Conservation (phyloP, 2,797 vertebrate genomes). For the Silurus lanzhouensis region DNA sequence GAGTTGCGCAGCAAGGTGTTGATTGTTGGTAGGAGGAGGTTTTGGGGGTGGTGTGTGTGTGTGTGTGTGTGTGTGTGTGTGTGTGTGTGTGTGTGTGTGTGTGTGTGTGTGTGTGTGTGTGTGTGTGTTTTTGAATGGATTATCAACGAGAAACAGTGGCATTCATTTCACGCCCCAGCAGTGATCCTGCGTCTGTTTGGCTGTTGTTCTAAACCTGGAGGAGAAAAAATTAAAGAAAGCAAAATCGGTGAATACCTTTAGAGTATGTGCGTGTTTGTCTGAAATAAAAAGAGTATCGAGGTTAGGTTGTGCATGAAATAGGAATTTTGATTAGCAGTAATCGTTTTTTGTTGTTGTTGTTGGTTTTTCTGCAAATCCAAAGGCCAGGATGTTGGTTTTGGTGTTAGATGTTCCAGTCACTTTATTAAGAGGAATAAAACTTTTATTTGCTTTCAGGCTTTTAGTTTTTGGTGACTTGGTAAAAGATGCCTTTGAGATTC, state of each 20-base stretch:
- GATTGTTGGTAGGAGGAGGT: slow-evolving; percentile 40
- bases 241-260: slow-evolving; percentile 23
- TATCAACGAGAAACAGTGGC: slow-evolving; percentile 66
- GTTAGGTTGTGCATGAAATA: slow-evolving; percentile 7
- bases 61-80: no score
- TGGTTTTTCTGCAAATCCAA: not conserved
- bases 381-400: not conserved
- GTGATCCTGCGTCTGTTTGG: slow-evolving; percentile 39
- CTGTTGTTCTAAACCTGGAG: slow-evolving; percentile 41
- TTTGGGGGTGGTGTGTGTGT: slow-evolving; percentile 35
- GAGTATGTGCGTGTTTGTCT: slow-evolving; percentile 10
- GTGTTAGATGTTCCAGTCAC: not conserved
- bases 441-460: not conserved
- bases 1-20: slow-evolving; percentile 40
- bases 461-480: not conserved
- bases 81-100: no score
- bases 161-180: slow-evolving; percentile 65
- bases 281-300: not conserved
- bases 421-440: not conserved
- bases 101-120: no score
- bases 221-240: slow-evolving; percentile 14
- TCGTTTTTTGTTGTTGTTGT: not conserved
- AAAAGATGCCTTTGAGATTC: not conserved
- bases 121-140: slow-evolving; percentile 51
- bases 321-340: not conserved